These are phyloP conservation scores for Sialis lutaria DNA, from an alignment of 2,888 invertebrate genomes.

Conservation along the genomic window DNA sequence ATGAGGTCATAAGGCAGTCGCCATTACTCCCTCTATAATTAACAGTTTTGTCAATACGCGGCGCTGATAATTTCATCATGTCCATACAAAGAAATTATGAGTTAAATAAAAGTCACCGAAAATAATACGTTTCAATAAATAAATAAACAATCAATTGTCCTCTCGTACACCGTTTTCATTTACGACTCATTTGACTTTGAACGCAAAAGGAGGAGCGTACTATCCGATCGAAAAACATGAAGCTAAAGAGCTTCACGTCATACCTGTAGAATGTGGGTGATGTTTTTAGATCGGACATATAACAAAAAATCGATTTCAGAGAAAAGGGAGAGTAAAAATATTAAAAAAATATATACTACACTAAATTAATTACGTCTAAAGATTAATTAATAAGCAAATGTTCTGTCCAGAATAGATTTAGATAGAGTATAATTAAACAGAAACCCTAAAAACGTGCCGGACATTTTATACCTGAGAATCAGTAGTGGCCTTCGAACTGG, in stretches of 20 bases:
- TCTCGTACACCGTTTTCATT: too few species aligned
- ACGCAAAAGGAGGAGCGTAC: not conserved
- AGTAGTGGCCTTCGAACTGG: not conserved
- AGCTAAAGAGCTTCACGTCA: not conserved
- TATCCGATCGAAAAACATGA: not conserved
- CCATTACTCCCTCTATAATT: slow-evolving; percentile 4
- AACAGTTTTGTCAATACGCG: slow-evolving; percentile 1
- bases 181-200: not conserved
- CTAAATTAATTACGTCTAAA: too few species aligned
- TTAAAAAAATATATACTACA: not conserved
- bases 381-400: too few species aligned
- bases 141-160: not conserved
- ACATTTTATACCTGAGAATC: slow-evolving; percentile 6
- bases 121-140: not conserved
- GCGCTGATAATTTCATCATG: not conserved
- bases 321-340: not conserved
- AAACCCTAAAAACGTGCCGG: not conserved
- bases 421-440: too few species aligned
- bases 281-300: not conserved
- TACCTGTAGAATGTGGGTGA: slow-evolving; percentile 3
- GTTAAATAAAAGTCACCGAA: slow-evolving; percentile 1
- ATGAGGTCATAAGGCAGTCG: slow-evolving; percentile 2
- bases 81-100: not conserved
- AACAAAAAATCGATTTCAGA: not conserved
- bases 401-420: too few species aligned